A percentile compares a stretch with the other conserved stretches of the same genome.
These are phyloP conservation scores for Cyanoderma ruficeps DNA, from an alignment of 2,113 vertebrate species.

Conservation along the genomic window DNA sequence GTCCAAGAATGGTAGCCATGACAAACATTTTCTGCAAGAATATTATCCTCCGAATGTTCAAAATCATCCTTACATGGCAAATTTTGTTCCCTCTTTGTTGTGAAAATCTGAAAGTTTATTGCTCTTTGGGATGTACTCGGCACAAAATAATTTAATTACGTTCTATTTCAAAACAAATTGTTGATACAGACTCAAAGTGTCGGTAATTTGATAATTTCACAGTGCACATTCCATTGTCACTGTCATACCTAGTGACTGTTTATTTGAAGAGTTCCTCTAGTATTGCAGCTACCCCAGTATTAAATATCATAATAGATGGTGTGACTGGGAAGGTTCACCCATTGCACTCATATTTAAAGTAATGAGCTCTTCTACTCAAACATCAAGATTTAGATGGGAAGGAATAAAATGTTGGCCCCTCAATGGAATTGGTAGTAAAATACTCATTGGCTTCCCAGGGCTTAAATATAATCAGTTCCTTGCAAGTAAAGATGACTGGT, in stretches of 20 bases:
- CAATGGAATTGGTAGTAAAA: conserved; percentile 26
- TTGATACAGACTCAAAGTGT: neutral
- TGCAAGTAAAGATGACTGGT: neutral
- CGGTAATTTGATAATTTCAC: conserved; percentile 7
- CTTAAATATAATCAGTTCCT: conserved; percentile 5
- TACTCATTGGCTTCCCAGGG: neutral
- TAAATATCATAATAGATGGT: neutral
- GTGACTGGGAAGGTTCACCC: neutral
- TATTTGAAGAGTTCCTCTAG: neutral
- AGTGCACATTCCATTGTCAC: neutral
- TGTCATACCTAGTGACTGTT: conserved; percentile 17
- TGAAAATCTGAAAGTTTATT: neutral
- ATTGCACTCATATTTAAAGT: neutral
- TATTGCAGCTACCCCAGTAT: neutral
- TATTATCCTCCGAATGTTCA: neutral
- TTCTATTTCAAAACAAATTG: conserved; percentile 30
- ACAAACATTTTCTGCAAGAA: neutral
- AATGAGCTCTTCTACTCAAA: conserved; percentile 3
- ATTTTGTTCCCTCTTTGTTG: neutral
- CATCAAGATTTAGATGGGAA: neutral
- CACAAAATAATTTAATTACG: conserved; percentile 38
- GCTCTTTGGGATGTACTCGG: neutral
- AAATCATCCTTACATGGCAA: neutral
- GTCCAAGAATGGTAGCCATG: neutral
- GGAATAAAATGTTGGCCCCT: neutral